These are phyloP conservation scores for Microcebus griseorufus DNA, from an alignment of 2,113 vertebrate species.

Conservation along the genomic window DNA sequence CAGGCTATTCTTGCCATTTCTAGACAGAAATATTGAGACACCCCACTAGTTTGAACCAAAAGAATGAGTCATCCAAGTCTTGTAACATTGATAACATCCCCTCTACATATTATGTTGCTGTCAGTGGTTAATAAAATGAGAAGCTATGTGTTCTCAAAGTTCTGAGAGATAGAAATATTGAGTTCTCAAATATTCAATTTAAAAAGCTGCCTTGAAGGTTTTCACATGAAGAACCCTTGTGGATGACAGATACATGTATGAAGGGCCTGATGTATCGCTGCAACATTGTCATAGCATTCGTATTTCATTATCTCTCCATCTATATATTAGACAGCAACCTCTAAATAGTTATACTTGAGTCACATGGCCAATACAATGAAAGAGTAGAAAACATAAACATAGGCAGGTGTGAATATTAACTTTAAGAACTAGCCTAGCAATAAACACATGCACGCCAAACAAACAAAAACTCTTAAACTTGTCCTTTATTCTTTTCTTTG, in stretches of 20 bases:
- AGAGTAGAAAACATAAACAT: not conserved
- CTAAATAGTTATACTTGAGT: not conserved
- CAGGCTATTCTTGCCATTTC: not conserved
- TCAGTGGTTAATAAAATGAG: not conserved
- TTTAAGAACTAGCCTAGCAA: not conserved
- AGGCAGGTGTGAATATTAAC: not conserved
- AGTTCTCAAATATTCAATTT: not conserved
- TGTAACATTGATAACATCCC: not conserved
- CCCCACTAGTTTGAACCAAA: not conserved
- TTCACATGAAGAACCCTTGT: not conserved
- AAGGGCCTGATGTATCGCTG: not conserved
- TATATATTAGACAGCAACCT: not conserved
- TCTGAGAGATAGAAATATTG: not conserved
- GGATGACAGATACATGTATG: not conserved
- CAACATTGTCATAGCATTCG: not conserved
- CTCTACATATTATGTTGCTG: not conserved
- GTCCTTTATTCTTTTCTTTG: not conserved
- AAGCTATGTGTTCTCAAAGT: not conserved
- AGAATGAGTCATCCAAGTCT: not conserved
- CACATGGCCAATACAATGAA: not conserved
- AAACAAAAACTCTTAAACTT: not conserved
- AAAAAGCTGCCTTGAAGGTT: not conserved
- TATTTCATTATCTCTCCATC: not conserved
- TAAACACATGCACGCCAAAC: not conserved
- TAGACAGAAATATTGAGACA: not conserved